phyloP scores from a whole-genome alignment of 2,888 invertebrate species.

The Acheta domesticus region DNA sequence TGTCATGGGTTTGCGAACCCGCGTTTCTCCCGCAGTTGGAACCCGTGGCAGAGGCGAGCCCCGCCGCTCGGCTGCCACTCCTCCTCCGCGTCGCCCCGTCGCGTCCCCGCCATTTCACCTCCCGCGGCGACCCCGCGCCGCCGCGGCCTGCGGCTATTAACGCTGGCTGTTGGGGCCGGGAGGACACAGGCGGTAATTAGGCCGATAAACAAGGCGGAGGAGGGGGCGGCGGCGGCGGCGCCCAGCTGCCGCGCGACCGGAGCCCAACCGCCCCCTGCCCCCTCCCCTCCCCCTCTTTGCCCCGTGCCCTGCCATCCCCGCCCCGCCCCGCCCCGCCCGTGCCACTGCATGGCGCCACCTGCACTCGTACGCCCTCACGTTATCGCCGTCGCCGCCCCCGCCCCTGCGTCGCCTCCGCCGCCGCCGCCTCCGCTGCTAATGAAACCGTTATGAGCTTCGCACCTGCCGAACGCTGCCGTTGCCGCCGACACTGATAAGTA shows the following conservation, averaged over 20 bases:
- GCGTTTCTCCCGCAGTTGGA: too few species aligned
- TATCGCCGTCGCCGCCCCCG: not conserved
- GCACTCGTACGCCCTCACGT: too few species aligned
- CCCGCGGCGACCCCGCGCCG: too few species aligned
- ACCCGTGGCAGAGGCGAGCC: too few species aligned
- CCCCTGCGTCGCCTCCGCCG: not conserved
- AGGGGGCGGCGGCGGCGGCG: not conserved
- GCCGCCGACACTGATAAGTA: too few species aligned
- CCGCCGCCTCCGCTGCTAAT: not conserved
- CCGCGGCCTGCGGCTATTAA: not conserved
- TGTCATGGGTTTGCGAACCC: too few species aligned
- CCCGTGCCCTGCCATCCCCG: not conserved
- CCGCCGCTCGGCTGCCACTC: too few species aligned
- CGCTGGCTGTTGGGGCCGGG: not conserved
- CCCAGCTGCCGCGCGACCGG: not conserved
- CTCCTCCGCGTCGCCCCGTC: too few species aligned
- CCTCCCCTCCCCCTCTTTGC: not conserved
- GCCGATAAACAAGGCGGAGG: conserved; percentile 4
- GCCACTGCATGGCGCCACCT: too few species aligned
- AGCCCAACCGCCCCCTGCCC: not conserved
- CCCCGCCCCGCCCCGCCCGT: not conserved
- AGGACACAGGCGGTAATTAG: not conserved
- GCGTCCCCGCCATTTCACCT: too few species aligned
- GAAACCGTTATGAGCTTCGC: not conserved
- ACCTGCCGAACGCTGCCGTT: not conserved